These are phyloP conservation scores for Edolisoma coerulescens DNA, from an alignment of 2,113 vertebrate genomes.

Conservation along the genomic window DNA sequence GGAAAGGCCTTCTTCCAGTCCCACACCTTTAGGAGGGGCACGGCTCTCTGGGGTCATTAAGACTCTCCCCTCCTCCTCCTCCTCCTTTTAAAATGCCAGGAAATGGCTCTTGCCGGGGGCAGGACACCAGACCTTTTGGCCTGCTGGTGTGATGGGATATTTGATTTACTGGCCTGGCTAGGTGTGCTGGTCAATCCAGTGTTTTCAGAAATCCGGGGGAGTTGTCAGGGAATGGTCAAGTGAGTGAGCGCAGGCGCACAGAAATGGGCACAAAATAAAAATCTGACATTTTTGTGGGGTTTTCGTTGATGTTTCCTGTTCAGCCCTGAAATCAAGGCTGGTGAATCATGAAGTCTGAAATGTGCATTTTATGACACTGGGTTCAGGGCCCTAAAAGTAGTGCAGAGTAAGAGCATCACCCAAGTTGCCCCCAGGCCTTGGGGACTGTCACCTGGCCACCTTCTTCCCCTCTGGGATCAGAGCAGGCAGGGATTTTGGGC, in stretches of 20 bases:
- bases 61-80: not conserved
- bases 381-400: not conserved
- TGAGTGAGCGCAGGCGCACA: not conserved
- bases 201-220: not conserved
- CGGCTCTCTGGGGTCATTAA: not conserved
- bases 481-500: not conserved
- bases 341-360: no score
- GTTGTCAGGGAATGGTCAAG: not conserved
- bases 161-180: not conserved
- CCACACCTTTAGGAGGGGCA: not conserved
- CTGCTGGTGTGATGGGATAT: not conserved
- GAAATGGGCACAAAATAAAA: not conserved
- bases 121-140: not conserved
- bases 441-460: not conserved
- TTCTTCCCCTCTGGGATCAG: not conserved
- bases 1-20: not conserved
- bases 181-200: not conserved
- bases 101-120: not conserved
- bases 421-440: not conserved
- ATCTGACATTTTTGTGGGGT: rapidly evolving
- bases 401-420: not conserved
- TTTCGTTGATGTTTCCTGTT: not conserved
- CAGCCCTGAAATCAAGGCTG: not conserved
- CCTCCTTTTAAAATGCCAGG: not conserved
- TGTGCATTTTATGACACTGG: not conserved